Evolutionary conservation across 2,113 vertebrate genomes (phyloP).

Genomic region (Bungarus multicinctus): DNA sequence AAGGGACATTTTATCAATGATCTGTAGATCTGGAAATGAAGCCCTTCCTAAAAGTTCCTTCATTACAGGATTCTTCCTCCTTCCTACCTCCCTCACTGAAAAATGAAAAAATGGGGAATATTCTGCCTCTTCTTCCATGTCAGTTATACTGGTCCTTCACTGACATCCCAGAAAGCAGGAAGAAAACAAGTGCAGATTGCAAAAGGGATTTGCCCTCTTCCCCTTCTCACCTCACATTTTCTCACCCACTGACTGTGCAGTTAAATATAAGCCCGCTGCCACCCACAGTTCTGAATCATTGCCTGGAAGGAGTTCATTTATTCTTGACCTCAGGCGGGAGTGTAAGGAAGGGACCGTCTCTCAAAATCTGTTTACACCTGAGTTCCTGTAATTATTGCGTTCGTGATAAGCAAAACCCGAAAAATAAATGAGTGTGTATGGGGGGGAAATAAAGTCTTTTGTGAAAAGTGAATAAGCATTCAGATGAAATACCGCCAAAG

Average conservation of each 20-base stretch:
- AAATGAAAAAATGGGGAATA: not conserved
- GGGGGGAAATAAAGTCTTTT: not conserved
- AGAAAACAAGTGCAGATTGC: not conserved
- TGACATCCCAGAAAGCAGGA: not conserved
- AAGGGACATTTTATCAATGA: not conserved
- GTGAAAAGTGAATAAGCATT: not conserved
- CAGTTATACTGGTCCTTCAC: not conserved
- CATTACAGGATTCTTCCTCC: not conserved
- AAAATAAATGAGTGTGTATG: not conserved
- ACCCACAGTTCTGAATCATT: slow-evolving; percentile 3
- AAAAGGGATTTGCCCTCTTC: slow-evolving; percentile 2
- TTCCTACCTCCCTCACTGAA: not conserved
- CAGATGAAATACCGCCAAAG: not conserved
- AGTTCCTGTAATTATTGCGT: not conserved
- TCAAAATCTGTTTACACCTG: not conserved
- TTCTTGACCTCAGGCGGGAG: not conserved
- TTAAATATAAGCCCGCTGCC: slow-evolving; percentile 3
- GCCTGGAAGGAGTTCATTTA: slow-evolving; percentile 2
- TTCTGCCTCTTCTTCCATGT: not conserved
- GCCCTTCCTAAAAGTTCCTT: not conserved
- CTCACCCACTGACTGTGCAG: not conserved
- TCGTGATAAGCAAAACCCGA: not conserved
- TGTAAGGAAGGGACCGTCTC: not conserved
- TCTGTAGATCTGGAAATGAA: not conserved
- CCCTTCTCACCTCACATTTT: not conserved